Percentiles rank a stretch among this genome's conserved stretches.
phyloP scores from a whole-genome alignment of 1,140 invertebrate species.

The Drosophila tropicalis region DNA sequence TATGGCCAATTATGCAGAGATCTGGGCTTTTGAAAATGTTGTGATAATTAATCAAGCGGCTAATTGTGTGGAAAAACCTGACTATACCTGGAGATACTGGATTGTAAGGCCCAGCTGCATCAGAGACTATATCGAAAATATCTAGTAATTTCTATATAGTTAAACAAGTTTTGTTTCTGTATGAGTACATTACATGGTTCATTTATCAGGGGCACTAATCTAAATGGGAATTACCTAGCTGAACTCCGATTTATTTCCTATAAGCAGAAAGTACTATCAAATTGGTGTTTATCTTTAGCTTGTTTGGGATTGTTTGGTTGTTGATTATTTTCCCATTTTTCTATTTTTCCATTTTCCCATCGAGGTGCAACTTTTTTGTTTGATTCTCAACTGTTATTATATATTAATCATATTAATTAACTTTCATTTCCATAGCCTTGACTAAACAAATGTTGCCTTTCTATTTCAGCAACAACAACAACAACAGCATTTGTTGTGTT shows the following conservation, averaged over 20 bases:
- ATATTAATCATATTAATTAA: slow-evolving; percentile 20
- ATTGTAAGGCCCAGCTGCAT: slow-evolving; percentile 23
- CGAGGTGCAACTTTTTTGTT: background rate
- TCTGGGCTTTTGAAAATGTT: slow-evolving; percentile 46
- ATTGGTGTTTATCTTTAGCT: background rate
- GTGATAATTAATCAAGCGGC: slow-evolving; percentile 59
- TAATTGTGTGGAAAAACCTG: slow-evolving; percentile 70
- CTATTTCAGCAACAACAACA: background rate
- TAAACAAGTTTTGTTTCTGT: background rate
- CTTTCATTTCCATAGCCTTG: slow-evolving; percentile 34
- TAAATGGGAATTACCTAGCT: slow-evolving; percentile 1
- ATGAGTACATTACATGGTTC: background rate
- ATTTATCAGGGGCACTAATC: background rate
- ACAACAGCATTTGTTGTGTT: no score
- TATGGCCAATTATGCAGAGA: slow-evolving; percentile 36
- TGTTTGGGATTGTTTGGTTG: background rate
- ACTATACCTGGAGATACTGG: slow-evolving; percentile 35
- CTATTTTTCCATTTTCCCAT: no score
- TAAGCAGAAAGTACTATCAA: background rate
- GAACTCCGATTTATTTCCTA: background rate
- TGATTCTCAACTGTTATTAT: slow-evolving; percentile 39
- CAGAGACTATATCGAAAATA: background rate
- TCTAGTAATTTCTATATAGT: background rate
- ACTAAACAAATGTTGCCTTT: slow-evolving; percentile 22
- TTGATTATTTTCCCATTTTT: background rate